A percentile compares a stretch with the other conserved stretches of the same genome.
Conservation (phyloP, 92 coral and sea anemone genomes). For the Anthopleura xanthogrammica region DNA sequence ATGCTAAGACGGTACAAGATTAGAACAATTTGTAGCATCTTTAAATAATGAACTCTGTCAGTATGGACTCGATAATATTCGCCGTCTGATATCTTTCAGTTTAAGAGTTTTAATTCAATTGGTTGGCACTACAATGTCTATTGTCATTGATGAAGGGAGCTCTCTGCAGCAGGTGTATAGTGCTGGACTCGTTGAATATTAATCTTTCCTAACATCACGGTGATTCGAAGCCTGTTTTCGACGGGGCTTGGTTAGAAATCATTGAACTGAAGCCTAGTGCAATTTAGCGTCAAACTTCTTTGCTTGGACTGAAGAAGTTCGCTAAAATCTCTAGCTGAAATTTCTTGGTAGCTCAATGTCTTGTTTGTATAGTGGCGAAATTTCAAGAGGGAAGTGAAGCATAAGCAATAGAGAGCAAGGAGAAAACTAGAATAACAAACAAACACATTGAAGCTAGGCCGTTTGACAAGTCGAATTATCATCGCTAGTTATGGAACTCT, state of each 20-base stretch:
- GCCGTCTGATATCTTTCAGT: neutral
- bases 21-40: neutral
- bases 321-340: neutral
- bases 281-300: neutral
- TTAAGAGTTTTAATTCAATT: constrained; percentile 11
- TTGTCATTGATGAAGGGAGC: constrained; percentile 5
- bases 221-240: neutral
- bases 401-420: neutral
- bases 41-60: neutral
- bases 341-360: neutral
- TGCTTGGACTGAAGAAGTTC: neutral
- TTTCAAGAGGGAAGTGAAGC: neutral
- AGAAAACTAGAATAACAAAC: neutral
- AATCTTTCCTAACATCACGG: neutral
- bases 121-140: constrained; percentile 20
- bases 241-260: neutral
- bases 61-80: neutral
- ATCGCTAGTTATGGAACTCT: constrained; percentile 50
- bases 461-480: neutral
- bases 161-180: constrained; percentile 17
- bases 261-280: neutral
- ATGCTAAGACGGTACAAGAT: neutral
- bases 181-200: constrained; percentile 25
- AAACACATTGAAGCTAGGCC: neutral
- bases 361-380: neutral